Percentiles rank a stretch among this genome's conserved stretches.
Conservation (phyloP, 2,113 vertebrate species). For the Lepisosteus oculatus region DNA sequence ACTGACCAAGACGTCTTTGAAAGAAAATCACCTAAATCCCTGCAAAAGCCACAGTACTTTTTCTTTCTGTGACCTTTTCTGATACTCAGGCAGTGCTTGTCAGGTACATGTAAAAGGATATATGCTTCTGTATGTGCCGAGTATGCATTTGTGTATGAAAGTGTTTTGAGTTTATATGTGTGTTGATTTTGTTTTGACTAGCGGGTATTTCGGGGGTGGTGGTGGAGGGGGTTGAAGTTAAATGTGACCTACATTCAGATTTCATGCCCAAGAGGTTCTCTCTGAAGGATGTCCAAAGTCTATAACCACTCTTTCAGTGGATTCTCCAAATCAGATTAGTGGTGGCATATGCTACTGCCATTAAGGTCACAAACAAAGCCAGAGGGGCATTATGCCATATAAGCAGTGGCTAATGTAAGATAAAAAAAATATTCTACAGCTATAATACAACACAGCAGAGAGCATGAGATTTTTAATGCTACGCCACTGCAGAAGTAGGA, state of each 20-base stretch:
- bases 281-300: conserved; percentile 12
- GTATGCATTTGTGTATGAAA: neutral
- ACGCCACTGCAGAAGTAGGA: neutral
- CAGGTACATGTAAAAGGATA: neutral
- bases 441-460: neutral
- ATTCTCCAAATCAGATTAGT: conserved; percentile 63
- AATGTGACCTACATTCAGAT: conserved; percentile 49
- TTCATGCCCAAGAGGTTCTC: conserved; percentile 20
- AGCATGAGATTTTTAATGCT: neutral
- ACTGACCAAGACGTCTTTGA: too few species aligned
- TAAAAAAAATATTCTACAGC: neutral
- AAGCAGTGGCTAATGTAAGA: conserved; percentile 10
- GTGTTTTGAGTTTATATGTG: neutral
- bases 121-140: neutral
- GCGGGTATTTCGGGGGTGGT: neutral
- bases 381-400: conserved; percentile 29
- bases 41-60: too few species aligned
- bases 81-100: conserved; percentile 28
- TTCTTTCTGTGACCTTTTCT: too few species aligned
- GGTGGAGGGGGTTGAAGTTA: conserved; percentile 4
- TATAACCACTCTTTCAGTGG: conserved; percentile 9
- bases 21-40: too few species aligned
- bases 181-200: neutral
- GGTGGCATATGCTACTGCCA: conserved; percentile 58
- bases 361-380: conserved; percentile 49